Base-by-base conservation (phyloP, 2,888 invertebrate genomes). In the Thymelicus acteon region DNA sequence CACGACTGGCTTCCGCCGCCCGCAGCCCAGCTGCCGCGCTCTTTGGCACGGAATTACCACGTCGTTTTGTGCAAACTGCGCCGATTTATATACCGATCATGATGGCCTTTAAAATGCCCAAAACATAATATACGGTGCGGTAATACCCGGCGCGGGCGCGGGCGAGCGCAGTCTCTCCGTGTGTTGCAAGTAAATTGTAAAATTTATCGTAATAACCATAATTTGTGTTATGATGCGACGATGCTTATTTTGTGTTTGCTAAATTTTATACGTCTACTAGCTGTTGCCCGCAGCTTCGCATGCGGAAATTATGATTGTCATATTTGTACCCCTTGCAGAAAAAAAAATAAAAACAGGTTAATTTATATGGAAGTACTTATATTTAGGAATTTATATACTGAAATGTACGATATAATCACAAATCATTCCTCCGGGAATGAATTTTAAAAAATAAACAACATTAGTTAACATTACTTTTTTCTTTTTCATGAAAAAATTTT, bases 21-120 rank as follows among this genome's bases (percentile, higher is more conserved):
- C 44, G 49, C 54, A 39, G 24, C 65, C 31, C 72, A 63, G 57
- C 57, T 49, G 54, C 37, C 54, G 57, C 63, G 52, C 44, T 58
- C 48, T 65, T 79, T 77, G 74, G 73, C 80, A 71, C 70, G 60
- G 64, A 60, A 70, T 58, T 62, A 67, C 60, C 66, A 72, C 66
- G 52, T 72, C 60, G 62, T 58, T 58, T 58, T 54, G 24, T 40
- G 0, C 62, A 64, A 37, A 57, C 73, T 68, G 52, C 69, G 44
- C 57, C 64, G 39, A 60, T 66, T 63, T 24, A 58, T 39, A 44
- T 37, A 19, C 24, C 52, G 63, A 48, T 47, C 44, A 47, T 62
- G 48, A 62, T 48, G 13, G n/a, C 61, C 48, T 12, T 48, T 24
- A 48, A 62, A 48, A 48, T 62, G 31, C 61, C 61, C 31, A 62